Evolutionary conservation across 1,140 invertebrate genomes (phyloP), one percentile per base, ranked within the genome.

Genomic region (Ips typographus): DNA sequence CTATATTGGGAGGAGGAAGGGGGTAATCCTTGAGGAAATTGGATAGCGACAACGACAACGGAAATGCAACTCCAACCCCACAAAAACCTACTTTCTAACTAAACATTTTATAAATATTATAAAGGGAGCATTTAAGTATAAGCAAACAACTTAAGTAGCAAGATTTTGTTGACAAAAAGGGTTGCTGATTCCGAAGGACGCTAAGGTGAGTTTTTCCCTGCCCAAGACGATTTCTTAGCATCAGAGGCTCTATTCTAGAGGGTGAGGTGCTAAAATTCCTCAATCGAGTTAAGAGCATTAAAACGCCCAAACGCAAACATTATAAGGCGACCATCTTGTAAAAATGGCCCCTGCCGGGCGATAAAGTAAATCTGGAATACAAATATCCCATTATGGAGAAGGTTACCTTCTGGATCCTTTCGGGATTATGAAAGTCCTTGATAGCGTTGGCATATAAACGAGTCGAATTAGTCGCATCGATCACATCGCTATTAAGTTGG

Each of bases 111-210:
- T 22, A 22, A 22, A 22, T 22, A 22, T 22, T 22, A 22, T 22
- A 22, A 22, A 22, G 22, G 22, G 22, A 22, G 22, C 22, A 22
- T 22, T 22, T 22, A 22, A 22, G 22, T 22, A 22, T 22, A 22
- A 22, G 22, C 22, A 22, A 22, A 22, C 22, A 22, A 22, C 22
- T 22, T 22, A 22, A 22, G 41, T 60, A 41, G n/a, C 37, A 40
- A 68, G 57, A 60, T 62, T 68, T 68, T 59, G 67, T 68, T 62
- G 67, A 68, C 67, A 62, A 62, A 68, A 68, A 68, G 67, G 67
- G 67, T 62, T 62, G 41, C 58, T 22, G 22, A 22, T 22, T 22
- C 22, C 22, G 22, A 22, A 22, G 22, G 37, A 1, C 4, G 4
- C 4, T 4, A 51, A 49, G 22, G 22, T 22, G 22, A 22, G 22